A percentile compares a stretch with the other conserved stretches of the same genome.
phyloP scores from a whole-genome alignment of 2,113 vertebrate species.

The Tyto alba region DNA sequence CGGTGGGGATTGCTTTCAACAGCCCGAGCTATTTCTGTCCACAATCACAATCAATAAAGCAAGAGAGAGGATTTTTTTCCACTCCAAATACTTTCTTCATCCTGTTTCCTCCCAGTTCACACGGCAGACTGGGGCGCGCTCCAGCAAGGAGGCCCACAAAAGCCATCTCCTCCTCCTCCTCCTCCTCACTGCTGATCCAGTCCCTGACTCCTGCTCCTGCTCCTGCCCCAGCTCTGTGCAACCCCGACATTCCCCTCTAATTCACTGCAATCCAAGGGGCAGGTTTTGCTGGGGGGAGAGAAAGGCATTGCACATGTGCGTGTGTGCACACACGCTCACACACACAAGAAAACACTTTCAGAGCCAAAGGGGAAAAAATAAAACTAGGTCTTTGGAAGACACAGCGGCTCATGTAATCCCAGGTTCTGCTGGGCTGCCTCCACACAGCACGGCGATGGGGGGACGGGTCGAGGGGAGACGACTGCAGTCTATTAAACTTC shows the following conservation, averaged over 20 bases:
- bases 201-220: not conserved
- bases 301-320: not conserved
- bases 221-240: not conserved
- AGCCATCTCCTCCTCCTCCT: not conserved
- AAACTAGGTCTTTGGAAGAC: constrained; percentile 10
- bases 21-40: constrained; percentile 29
- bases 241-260: not conserved
- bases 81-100: constrained; percentile 42
- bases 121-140: not conserved
- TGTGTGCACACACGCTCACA: fast-evolving
- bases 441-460: not conserved
- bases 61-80: not conserved
- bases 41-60: constrained; percentile 19
- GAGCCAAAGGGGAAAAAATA: constrained; percentile 19
- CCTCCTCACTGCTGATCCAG: not conserved
- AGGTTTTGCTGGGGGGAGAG: not conserved
- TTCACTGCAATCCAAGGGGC: not conserved
- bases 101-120: constrained; percentile 46
- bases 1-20: not conserved
- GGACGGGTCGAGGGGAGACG: constrained; percentile 21
- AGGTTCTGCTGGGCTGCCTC: constrained; percentile 7
- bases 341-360: not conserved
- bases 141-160: not conserved
- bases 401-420: constrained; percentile 41
- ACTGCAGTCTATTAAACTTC: constrained; percentile 67